phyloP scores from a whole-genome alignment of 2,888 invertebrate genomes.

The Harmothoe impar region DNA sequence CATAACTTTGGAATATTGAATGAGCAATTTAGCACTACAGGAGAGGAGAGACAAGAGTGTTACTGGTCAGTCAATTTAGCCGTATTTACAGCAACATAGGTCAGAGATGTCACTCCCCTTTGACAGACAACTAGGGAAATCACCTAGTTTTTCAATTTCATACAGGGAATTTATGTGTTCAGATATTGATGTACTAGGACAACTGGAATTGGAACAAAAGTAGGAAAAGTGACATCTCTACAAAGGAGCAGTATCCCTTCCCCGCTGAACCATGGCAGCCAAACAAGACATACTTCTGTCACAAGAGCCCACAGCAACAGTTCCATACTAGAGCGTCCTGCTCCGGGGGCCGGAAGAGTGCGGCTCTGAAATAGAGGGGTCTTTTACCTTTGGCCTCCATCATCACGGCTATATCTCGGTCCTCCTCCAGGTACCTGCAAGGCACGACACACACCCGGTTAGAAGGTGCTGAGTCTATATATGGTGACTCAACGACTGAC shows the following conservation, averaged over 20 bases:
- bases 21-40: neutral
- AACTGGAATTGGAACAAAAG: too few species aligned
- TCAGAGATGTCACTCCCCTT: too few species aligned
- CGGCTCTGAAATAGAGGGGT: neutral
- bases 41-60: neutral
- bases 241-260: neutral
- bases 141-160: too few species aligned
- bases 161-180: too few species aligned
- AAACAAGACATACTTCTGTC: neutral
- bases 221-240: too few species aligned
- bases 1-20: too few species aligned
- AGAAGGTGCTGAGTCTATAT: too few species aligned
- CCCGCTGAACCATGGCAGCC: neutral
- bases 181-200: too few species aligned
- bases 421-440: constrained; percentile 80
- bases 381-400: constrained; percentile 67
- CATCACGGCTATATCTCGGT: constrained; percentile 77
- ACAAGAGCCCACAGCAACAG: constrained; percentile 43
- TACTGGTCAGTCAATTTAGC: neutral
- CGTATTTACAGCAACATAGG: neutral
- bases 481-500: too few species aligned
- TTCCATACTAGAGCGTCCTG: neutral
- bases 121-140: too few species aligned
- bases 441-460: too few species aligned
- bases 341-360: neutral